Evolutionary conservation across 2,888 invertebrate genomes (phyloP), one percentile per base, ranked within the genome.

Genomic region (Machimus rusticus): DNA sequence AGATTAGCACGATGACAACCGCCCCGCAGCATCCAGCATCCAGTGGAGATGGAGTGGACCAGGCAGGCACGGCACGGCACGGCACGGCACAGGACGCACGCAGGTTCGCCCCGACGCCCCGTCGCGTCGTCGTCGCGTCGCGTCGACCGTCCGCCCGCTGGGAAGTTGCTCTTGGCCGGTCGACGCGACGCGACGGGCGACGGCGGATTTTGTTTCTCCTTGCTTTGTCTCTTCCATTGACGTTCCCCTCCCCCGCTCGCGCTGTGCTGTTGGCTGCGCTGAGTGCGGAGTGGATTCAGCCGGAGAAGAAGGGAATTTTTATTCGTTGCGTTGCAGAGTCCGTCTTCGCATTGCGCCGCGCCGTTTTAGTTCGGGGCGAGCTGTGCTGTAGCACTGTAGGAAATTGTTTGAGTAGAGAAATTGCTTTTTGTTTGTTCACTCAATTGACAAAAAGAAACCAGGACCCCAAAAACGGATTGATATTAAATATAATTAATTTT

Each of bases 341-440:
- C 51, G 86, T 85, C 51, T 88, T 87, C 85, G 88, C 88, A 87
- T 87, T 88, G 88, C 88, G 88, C 88, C 81, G 87, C 87, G 87
- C 88, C 87, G 87, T 87, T 87, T 88, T 87, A 87, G 87, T 87
- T 87, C 88, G 86, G 88, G 87, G 86, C 57, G 86, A 87, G 87
- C 86, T 87, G 88, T 88, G 88, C 87, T 86, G 79, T 86, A 87
- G 88, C 85, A 88, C 86, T 88, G 88, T 66, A 66, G 66, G 66
- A 66, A 66, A 28, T 66, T 66, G 66, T 77, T 77, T 39, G 77
- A 77, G 77, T 39, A 77, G 37, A 77, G 34, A 39, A 77, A 77
- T 37, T 28, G 66, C 23, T 14, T 66, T 66, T 66, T 66, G 66
- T 66, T 66, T 66, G 12, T 51, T 51, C 51, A 66, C 23, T 66